These are phyloP conservation scores for Ectropis grisescens DNA, from an alignment of 1,140 invertebrate genomes.

Conservation along the genomic window DNA sequence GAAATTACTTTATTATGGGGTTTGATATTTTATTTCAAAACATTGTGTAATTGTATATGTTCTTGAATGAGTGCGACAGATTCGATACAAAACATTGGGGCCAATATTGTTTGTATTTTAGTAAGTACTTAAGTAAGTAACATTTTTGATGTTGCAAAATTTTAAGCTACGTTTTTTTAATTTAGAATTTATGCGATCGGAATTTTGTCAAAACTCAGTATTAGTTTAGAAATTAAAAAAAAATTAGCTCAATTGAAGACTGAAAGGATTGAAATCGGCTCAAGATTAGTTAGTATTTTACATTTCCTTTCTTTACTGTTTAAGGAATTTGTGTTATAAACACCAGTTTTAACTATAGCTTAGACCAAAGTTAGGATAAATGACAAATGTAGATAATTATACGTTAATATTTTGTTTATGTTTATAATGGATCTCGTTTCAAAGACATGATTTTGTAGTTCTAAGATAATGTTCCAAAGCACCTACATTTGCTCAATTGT, in stretches of 20 bases:
- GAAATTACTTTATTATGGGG: too few relatives aligned
- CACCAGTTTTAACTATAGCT: not conserved
- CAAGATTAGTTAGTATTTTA: slow-evolving; percentile 6
- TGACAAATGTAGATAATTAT: slow-evolving; percentile 7
- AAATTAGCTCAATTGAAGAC: slow-evolving; percentile 24
- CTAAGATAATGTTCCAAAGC: slow-evolving; percentile 16
- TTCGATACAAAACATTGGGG: too few relatives aligned
- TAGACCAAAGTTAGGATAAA: too few relatives aligned
- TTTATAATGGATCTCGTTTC: slow-evolving; percentile 16
- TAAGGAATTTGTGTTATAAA: slow-evolving; percentile 5
- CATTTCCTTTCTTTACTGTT: not conserved
- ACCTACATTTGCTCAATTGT: slow-evolving; percentile 55
- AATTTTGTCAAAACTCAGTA: too few relatives aligned
- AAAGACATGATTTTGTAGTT: slow-evolving; percentile 7
- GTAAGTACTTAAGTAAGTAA: too few relatives aligned
- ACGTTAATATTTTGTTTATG: slow-evolving; percentile 3
- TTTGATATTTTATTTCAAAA: too few relatives aligned
- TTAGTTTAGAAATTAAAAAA: slow-evolving; percentile 2
- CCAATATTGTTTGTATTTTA: too few relatives aligned
- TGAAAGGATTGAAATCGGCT: slow-evolving; percentile 12
- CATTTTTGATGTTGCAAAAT: too few relatives aligned
- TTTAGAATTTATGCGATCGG: too few relatives aligned
- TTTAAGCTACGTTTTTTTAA: too few relatives aligned
- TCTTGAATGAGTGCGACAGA: too few relatives aligned
- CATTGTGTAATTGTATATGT: too few relatives aligned